Conservation (phyloP, 2,888 invertebrate genomes). For the Cynaeus angustus region DNA sequence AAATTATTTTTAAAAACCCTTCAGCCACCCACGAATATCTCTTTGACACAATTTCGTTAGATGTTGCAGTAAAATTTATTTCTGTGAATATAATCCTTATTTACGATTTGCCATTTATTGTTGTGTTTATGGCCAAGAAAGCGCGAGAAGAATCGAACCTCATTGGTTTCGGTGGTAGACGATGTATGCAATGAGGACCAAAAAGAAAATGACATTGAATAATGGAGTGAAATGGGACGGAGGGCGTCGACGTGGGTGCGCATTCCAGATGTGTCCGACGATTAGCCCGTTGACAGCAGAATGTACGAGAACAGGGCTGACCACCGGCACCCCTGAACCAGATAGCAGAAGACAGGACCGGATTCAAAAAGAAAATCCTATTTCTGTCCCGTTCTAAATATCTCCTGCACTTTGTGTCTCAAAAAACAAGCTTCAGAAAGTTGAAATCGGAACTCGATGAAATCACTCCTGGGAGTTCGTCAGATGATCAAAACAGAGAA, state of each 20-base stretch:
- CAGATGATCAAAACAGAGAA: too few relatives aligned
- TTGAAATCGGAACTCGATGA: too few relatives aligned
- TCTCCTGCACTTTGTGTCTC: too few relatives aligned
- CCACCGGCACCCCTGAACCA: slow-evolving; percentile 55
- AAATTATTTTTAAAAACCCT: too few relatives aligned
- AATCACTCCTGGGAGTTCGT: too few relatives aligned
- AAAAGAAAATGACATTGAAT: slow-evolving; percentile 54
- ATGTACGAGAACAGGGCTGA: slow-evolving; percentile 59
- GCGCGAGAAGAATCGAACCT: slow-evolving; percentile 35
- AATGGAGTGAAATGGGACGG: slow-evolving; percentile 61
- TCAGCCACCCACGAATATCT: too few relatives aligned
- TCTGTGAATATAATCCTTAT: slow-evolving; percentile 23
- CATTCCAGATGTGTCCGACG: slow-evolving; percentile 67
- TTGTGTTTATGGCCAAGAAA: slow-evolving; percentile 23
- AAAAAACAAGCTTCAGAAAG: too few relatives aligned
- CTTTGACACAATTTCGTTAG: too few relatives aligned
- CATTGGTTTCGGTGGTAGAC: slow-evolving; percentile 36
- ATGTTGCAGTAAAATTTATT: too few relatives aligned
- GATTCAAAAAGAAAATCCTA: slow-evolving; percentile 4
- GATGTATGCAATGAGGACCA: slow-evolving; percentile 45
- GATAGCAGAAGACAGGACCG: slow-evolving; percentile 49
- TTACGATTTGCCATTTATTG: slow-evolving; percentile 31
- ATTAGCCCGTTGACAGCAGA: slow-evolving; percentile 62
- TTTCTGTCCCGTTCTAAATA: too few relatives aligned
- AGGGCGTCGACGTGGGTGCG: slow-evolving; percentile 66